phyloP scores from a whole-genome alignment of 30 jellyfish, hydroid and myxozoan species.

The Chrysaora quinquecirrha region DNA sequence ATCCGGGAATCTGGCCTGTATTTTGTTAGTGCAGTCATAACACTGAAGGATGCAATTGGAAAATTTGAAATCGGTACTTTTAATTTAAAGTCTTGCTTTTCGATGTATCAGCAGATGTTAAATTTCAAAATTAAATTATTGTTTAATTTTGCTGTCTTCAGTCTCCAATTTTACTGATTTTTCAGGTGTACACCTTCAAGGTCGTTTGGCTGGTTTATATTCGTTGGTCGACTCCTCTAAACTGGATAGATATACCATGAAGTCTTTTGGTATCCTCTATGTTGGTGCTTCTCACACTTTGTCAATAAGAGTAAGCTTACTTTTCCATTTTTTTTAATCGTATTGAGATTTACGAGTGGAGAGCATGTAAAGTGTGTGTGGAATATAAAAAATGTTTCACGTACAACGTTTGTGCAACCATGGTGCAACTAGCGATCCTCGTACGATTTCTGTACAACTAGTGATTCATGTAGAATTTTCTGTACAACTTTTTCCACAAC shows the following conservation, averaged over 20 bases:
- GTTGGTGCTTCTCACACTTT: conserved; percentile 47
- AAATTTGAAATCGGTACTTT: conserved; percentile 83
- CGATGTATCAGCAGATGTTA: not conserved
- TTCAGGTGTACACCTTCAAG: conserved; percentile 44
- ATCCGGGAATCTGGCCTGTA: conserved; percentile 84
- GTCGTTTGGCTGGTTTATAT: conserved; percentile 60
- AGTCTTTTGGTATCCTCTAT: conserved; percentile 64
- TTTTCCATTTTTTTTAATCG: too few relatives aligned
- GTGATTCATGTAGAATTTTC: too few relatives aligned
- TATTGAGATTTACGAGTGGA: too few relatives aligned
- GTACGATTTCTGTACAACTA: too few relatives aligned
- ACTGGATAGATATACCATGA: conserved; percentile 49
- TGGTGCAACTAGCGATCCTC: too few relatives aligned
- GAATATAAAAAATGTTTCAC: too few relatives aligned
- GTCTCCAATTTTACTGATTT: not conserved
- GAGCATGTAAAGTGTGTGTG: too few relatives aligned
- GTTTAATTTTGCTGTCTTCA: too few relatives aligned
- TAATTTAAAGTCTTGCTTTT: not conserved
- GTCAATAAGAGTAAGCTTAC: conserved; percentile 64
- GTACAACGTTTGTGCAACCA: too few relatives aligned
- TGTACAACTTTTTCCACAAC: too few relatives aligned
- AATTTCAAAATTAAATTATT: too few relatives aligned
- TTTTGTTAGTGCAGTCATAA: conserved; percentile 56
- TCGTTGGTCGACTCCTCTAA: conserved; percentile 53
- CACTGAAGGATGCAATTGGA: conserved; percentile 62